Base-by-base conservation (phyloP, 2,797 vertebrate species). In the Sciaenops ocellatus region DNA sequence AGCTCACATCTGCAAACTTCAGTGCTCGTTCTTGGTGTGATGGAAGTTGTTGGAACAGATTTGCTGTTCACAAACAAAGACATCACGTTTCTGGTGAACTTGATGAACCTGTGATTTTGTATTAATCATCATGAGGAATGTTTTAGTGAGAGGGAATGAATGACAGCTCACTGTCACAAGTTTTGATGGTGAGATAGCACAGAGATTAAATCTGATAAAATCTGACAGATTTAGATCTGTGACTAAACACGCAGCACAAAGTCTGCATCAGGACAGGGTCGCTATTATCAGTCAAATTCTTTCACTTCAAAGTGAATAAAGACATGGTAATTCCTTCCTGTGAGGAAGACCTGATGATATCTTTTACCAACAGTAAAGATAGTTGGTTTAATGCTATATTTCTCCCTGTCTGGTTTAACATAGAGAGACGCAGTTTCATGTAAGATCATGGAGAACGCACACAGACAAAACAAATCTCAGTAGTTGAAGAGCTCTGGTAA, bases 331-430 rank as follows among this genome's bases (percentile, higher is more conserved):
- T 52, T 38, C 30, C 26, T 68, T 70, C 28, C 26, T 64, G 30
- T 60, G 6, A 80, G 30, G 12, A 69, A 46, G 65, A 62, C 62
- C 57, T 78, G 79, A 79, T 84, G 20, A 81, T 82, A 67, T 85
- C 69, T 80, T 78, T 64, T 1, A 61, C 46, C 3, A 55, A 59
- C 51, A 42, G 16, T 30, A 11, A 66, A 55, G 34, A 64, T n/a
- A 6, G 5, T 17, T 73, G 55, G 13, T 67, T 24, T 72, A 44
- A 67, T 52, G 51, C 9, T 9, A 16, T 62, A 16, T 62, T 74
- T 77, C n/a, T 34, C 64, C 6, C 44, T 67, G 28, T 38, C n/a
- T 78, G 71, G 24, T 1, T 69, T 2, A 34, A 17, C 0, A 1
- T 4, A 66, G 17, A 55, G 34, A 42, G 18, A 0, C 3, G 46